phyloP scores from a whole-genome alignment of 23 tunicate genomes.

The Trididemnum miniatum region DNA sequence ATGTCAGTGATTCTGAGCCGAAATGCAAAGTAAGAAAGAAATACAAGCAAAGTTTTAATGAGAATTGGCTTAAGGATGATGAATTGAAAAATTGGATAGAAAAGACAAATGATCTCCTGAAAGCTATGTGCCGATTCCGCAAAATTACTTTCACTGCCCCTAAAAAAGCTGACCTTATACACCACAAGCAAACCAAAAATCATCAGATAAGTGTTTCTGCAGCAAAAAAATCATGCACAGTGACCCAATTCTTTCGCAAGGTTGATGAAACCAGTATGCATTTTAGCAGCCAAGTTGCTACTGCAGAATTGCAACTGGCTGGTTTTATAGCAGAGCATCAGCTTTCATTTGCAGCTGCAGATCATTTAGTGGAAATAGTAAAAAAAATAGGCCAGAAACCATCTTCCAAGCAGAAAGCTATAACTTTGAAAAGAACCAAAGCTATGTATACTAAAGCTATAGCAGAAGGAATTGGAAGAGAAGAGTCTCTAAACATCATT shows the following conservation, averaged over 20 bases:
- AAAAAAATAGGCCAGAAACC: constrained; percentile 25
- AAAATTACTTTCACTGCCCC: no score
- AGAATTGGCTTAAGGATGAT: constrained; percentile 23
- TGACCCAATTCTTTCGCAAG: constrained; percentile 32
- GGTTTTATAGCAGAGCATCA: constrained; percentile 33
- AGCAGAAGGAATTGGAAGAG: no score
- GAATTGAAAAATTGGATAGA: constrained; percentile 22
- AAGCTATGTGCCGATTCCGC: no score
- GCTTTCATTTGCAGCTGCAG: constrained; percentile 32
- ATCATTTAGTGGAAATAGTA: constrained; percentile 36
- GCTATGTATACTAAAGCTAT: constrained; percentile 27
- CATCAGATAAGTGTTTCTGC: constrained; percentile 29
- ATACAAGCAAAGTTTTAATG: constrained; percentile 34
- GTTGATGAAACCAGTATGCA: constrained; percentile 37
- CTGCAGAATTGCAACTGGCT: constrained; percentile 33
- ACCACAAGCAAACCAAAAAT: constrained; percentile 33
- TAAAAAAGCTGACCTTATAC: constrained; percentile 29
- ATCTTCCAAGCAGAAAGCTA: constrained; percentile 5
- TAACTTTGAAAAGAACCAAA: constrained; percentile 21
- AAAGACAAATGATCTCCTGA: constrained; percentile 32
- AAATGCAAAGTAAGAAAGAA: no score
- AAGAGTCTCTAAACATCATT: no score
- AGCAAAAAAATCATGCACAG: constrained; percentile 22
- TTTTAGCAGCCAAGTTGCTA: constrained; percentile 31
- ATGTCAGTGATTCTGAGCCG: no score